phyloP scores from a whole-genome alignment of 2,888 invertebrate genomes.

The Lasioglossum marginatum region DNA sequence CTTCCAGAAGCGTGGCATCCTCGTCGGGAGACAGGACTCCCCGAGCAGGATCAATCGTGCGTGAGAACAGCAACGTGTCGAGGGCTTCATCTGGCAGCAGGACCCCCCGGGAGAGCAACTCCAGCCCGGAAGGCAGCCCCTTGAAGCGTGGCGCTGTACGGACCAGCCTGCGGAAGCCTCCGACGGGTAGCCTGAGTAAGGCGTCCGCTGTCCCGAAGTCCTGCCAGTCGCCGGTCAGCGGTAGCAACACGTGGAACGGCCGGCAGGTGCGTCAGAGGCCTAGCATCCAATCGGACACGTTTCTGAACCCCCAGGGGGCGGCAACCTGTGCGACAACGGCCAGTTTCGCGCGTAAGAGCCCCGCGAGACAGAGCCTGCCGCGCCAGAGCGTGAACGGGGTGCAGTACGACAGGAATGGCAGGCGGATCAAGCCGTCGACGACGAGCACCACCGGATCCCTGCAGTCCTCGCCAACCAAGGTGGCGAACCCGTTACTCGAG shows the following conservation, averaged over 20 bases:
- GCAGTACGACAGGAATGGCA: conserved; percentile 72
- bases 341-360: conserved; percentile 80
- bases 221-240: conserved; percentile 77
- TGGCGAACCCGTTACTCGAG: conserved; percentile 88
- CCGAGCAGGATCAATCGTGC: conserved; percentile 76
- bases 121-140: conserved; percentile 85
- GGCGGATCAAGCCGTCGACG: conserved; percentile 80
- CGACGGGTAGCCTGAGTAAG: conserved; percentile 85
- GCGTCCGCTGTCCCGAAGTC: conserved; percentile 82
- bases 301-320: conserved; percentile 81
- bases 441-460: conserved; percentile 82
- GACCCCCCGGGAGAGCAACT: conserved; percentile 77
- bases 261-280: conserved; percentile 85
- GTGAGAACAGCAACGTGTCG: conserved; percentile 80
- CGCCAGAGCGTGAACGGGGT: conserved; percentile 85
- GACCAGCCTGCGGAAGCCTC: conserved; percentile 84
- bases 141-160: conserved; percentile 87
- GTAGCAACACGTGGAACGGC: conserved; percentile 92
- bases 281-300: conserved; percentile 88
- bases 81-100: conserved; percentile 77
- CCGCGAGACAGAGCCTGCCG: conserved; percentile 83
- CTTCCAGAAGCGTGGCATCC: conserved; percentile 75
- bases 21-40: conserved; percentile 77
- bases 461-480: conserved; percentile 88
- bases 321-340: conserved; percentile 78